phyloP scores from a whole-genome alignment of 2,113 vertebrate species.

The Neoarius graeffei region DNA sequence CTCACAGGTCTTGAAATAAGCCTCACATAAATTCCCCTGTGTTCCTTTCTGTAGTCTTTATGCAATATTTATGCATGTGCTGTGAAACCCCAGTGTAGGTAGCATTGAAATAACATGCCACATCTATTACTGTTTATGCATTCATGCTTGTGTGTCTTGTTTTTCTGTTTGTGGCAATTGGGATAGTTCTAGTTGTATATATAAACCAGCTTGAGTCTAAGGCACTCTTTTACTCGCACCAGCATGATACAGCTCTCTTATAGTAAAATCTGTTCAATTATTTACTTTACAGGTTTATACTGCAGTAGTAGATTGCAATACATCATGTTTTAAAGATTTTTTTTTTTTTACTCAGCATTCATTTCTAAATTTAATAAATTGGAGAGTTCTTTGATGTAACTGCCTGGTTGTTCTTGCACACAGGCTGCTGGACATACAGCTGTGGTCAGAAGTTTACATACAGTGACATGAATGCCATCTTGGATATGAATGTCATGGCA shows the following conservation, averaged over 20 bases:
- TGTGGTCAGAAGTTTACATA: too few relatives aligned
- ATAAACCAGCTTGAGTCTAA: neutral
- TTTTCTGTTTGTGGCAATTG: neutral
- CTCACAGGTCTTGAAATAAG: neutral
- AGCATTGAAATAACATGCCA: neutral
- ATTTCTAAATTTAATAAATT: neutral
- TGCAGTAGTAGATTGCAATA: neutral
- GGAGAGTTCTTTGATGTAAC: neutral
- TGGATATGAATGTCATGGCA: too few relatives aligned
- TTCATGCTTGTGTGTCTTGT: neutral
- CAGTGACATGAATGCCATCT: too few relatives aligned
- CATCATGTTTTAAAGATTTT: neutral
- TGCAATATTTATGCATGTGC: constrained; percentile 3
- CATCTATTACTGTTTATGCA: neutral
- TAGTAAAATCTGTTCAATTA: neutral
- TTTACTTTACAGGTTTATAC: neutral
- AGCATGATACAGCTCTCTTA: neutral
- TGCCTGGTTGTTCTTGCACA: neutral
- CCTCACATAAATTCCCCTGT: neutral
- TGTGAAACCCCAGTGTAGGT: neutral
- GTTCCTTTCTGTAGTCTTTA: neutral
- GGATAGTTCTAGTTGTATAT: neutral
- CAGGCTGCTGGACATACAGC: neutral
- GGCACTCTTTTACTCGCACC: neutral
- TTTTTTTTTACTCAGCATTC: neutral